Percentiles rank a stretch among this genome's conserved stretches.
phyloP scores from a whole-genome alignment of 2,113 vertebrate species.

The Aviceda subcristata region DNA sequence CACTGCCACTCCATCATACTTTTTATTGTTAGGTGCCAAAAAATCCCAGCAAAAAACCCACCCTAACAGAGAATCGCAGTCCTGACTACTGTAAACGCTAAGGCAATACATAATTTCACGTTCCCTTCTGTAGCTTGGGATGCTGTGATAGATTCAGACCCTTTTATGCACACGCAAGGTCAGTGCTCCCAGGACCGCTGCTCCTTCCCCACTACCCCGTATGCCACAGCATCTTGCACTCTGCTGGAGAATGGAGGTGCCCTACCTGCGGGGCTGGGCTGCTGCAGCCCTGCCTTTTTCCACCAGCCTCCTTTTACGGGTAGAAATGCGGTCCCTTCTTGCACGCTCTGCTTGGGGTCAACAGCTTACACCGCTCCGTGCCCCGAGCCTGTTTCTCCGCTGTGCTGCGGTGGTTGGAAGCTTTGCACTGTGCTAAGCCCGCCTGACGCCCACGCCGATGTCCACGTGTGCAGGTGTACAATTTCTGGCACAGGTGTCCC shows the following conservation, averaged over 20 bases:
- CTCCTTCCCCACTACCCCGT: fast-evolving
- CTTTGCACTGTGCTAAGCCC: neutral
- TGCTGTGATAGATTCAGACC: neutral
- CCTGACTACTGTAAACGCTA: neutral
- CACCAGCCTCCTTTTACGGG: neutral
- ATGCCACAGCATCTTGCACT: fast-evolving
- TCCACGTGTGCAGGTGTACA: fast-evolving
- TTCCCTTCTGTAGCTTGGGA: neutral
- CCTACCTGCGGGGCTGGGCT: fast-evolving
- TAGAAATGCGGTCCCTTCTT: fast-evolving
- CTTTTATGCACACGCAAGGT: no score
- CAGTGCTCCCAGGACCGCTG: neutral
- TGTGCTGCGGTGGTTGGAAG: fast-evolving
- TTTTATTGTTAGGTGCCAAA: neutral
- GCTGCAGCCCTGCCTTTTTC: neutral
- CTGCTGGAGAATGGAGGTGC: neutral
- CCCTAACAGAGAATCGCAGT: neutral
- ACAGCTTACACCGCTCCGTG: fast-evolving
- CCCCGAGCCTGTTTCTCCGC: neutral
- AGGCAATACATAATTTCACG: neutral
- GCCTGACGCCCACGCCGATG: fast-evolving
- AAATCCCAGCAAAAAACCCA: no score
- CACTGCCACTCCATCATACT: no score
- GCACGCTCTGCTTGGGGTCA: no score
- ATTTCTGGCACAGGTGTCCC: neutral